Evolutionary conservation across 2,888 invertebrate species (phyloP).

Genomic region (Brachypalpus laphriformis): DNA sequence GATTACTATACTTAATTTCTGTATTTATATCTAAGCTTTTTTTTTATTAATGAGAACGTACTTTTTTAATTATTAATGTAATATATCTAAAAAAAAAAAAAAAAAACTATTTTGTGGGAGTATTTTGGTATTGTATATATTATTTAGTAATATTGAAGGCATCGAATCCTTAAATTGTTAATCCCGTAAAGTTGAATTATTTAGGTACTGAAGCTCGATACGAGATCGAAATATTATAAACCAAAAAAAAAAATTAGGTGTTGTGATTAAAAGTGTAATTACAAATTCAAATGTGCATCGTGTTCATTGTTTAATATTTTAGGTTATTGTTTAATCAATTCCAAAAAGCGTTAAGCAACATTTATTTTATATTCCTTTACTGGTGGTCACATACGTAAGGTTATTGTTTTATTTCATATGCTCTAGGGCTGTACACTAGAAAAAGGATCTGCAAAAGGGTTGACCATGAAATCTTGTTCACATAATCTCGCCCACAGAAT

Average conservation of each 20-base stretch:
- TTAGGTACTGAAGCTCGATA: not conserved
- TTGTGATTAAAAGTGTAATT: no score
- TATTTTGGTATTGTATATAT: constrained; percentile 47
- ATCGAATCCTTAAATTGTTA: not conserved
- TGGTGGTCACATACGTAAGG: not conserved
- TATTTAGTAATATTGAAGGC: constrained; percentile 6
- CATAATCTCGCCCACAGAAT: no score
- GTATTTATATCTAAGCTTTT: constrained; percentile 15
- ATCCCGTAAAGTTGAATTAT: constrained; percentile 1
- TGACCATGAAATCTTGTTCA: no score
- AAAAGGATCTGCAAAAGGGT: not conserved
- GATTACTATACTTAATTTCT: constrained; percentile 22
- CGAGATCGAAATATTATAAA: no score
- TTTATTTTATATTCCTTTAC: not conserved
- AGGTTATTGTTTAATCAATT: no score
- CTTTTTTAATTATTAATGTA: constrained; percentile 19
- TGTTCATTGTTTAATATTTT: no score
- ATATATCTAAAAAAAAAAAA: not conserved
- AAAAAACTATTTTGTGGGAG: constrained; percentile 22
- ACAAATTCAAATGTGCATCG: not conserved
- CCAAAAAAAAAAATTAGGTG: no score
- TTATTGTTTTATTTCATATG: no score
- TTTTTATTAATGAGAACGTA: constrained; percentile 11
- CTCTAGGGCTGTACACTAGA: not conserved
- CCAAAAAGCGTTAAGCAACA: no score